Evolutionary conservation across 1,140 invertebrate species (phyloP), one percentile per base, ranked within the genome.

Genomic region (Asbolus verrucosus): DNA sequence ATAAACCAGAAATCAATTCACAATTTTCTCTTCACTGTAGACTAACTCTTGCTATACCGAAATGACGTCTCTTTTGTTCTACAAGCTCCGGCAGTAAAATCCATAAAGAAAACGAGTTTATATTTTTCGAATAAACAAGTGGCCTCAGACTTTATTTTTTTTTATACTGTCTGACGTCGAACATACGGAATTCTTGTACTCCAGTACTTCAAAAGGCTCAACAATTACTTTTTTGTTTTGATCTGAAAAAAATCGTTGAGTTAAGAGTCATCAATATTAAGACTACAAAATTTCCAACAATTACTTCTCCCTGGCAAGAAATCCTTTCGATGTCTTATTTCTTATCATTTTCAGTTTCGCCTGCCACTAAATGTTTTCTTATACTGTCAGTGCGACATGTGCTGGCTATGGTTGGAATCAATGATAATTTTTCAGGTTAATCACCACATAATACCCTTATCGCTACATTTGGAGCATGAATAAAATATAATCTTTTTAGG

Each of bases 241-340:
- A 13, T 54, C 24, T 13, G 46, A 21, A 27, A 54, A 54, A 54
- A 24, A 54, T 21, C n/a, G n/a, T n/a, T n/a, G n/a, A 54, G 24
- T 11, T 27, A 13, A 11, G 46, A 19, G 9, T 54, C 27, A 11
- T 21, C 46, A 13, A 54, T 14, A 15, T 54, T 54, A 13, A 27
- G 27, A 54, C 46, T 14, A 6, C 46, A 54, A 4, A 54, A 19
- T 27, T 54, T 8, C 46, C 46, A 13, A 54, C 46, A 9, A 54
- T 54, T 3, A 30, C 46, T 27, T 54, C 46, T 24, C 21, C 46
- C 6, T 54, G 46, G 11, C 27, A 54, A 13, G 46, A 54, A n/a
- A 19, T 21, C 18, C 46, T 54, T 54, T 21, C 46, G 13, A 54
- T 30, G 27, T 54, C 27, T 1, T 27, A 21, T 6, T 27, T 24